Base-by-base conservation (phyloP, 1,140 invertebrate species). In the Drosophila varians region DNA sequence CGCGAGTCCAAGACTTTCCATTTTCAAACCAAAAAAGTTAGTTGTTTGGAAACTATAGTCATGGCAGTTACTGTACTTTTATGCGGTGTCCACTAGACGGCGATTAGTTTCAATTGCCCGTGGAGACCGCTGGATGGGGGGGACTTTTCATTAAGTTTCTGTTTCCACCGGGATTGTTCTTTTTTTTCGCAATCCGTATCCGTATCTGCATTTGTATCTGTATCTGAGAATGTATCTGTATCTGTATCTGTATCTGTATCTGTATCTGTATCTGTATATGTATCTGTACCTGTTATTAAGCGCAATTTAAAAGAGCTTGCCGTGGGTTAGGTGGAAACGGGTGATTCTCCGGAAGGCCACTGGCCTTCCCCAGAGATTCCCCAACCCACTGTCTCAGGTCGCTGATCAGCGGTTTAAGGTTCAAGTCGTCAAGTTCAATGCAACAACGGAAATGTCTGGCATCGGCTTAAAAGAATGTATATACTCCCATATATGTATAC, bases 61-160 rank as follows among this genome's bases (percentile, higher is more conserved):
- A 16, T 18, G 38, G 26, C 26, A 53, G 46, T 16, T 31, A 66
- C 45, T 66, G 48, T 52, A 12, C 18, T 23, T 53, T 25, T 42
- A 26, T 6, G 47, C 46, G 23, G 18, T 56, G 36, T 38, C 45
- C 54, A 54, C 64, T 53, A 55, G 60, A 52, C 62, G 55, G 46
- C 79, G 82, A 86, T 86, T 86, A 87, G 77, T 86, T 80, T 86
- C 80, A 86, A 86, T 86, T 86, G 76, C 52, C 25, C 47, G 28
- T 31, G 23, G 38, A 42, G 18, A 47, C 26, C 36, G 36, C 36
- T 43, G 76, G 62, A 14, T 70, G 68, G 68, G 68, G 68, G 68
- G 68, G 66, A 25, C 31, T 72, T 72, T 72, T 72, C 69, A 72
- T 73, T 73, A 73, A 43, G 69, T 66, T 65, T 66, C 62, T 58